These are phyloP conservation scores for Megamerina dolium DNA, from an alignment of 2,888 invertebrate genomes.

Conservation along the genomic window DNA sequence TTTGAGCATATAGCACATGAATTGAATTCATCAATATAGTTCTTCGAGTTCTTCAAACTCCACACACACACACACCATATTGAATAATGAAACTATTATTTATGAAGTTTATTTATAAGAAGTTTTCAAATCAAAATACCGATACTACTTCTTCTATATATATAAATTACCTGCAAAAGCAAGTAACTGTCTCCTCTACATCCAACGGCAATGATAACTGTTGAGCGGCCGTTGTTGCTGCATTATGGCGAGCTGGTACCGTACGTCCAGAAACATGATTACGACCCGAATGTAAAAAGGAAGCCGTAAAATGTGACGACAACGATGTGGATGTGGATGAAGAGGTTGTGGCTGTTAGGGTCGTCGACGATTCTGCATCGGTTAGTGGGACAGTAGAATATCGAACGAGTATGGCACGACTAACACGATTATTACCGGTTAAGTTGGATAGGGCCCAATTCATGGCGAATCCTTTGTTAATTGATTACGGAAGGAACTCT, in stretches of 20 bases:
- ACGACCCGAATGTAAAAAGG: slow-evolving; percentile 31
- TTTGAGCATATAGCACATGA: no score
- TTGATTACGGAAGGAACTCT: no score
- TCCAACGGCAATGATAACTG: slow-evolving; percentile 57
- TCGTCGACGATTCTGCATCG: slow-evolving; percentile 32
- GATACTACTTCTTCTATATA: no score
- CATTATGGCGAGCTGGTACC: slow-evolving; percentile 21
- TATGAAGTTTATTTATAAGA: no score
- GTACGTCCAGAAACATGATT: slow-evolving; percentile 38
- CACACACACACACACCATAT: no score
- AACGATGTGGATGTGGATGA: slow-evolving; percentile 24
- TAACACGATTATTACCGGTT: slow-evolving; percentile 48
- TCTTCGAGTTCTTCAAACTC: no score
- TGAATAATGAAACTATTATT: no score
- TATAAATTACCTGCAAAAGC: slow-evolving; percentile 80
- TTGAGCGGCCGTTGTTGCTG: slow-evolving; percentile 11
- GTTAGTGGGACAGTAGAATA: slow-evolving; percentile 44
- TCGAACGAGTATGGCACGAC: slow-evolving; percentile 46
- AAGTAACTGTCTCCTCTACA: slow-evolving; percentile 67
- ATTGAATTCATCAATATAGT: no score
- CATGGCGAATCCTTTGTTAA: no score
- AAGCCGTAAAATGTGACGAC: slow-evolving; percentile 33
- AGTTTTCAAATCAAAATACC: no score
- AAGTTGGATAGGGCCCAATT: slow-evolving; percentile 49
- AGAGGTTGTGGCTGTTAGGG: slow-evolving; percentile 16